Evolutionary conservation across 2,888 invertebrate species (phyloP), one percentile per base, ranked within the genome.

Genomic region (Temnothorax unifasciatus): DNA sequence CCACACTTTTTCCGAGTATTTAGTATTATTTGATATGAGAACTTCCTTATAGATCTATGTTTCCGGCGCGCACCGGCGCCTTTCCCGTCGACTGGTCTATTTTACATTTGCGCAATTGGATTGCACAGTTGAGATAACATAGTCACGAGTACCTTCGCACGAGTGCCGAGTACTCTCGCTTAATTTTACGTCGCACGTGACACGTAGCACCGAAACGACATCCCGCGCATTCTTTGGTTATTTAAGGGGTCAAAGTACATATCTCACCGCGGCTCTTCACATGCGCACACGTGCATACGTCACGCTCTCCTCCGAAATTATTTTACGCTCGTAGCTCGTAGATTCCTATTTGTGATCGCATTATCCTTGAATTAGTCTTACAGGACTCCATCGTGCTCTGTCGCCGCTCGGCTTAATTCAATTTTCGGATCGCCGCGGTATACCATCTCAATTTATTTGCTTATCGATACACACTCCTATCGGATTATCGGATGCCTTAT

Each of bases 231-330:
- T 82, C 85, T 74, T 87, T 86, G 84, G 81, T 89, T 89, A 87
- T 89, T 89, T 86, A 84, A 88, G 86, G 89, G 88, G 88, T 89
- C 86, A 87, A 85, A 83, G 85, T 73, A 73, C 59, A 73, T 81
- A 59, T 73, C 68, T 79, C 63, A 66, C 59, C 73, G 83, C 79
- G 77, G 61, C 52, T 61, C 83, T 79, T 29, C 34, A 63, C 38
- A 25, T 41, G 50, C 63, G 18, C 63, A 38, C 63, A 38, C 64
- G 29, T 61, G 73, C 73, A 79, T 71, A 71, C 73, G 34, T 79
- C 79, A 79, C 79, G 44, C 34, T 79, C 74, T 79, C 21, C 79
- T 44, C 44, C 47, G 34, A 59, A 81, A 81, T 81, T 81, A 81
- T 81, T 81, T 81, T 73, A 74, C 79, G 57, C 74, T 44, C 29